Evolutionary conservation across 2,888 invertebrate species (phyloP).

Genomic region (Diabrotica balteata): DNA sequence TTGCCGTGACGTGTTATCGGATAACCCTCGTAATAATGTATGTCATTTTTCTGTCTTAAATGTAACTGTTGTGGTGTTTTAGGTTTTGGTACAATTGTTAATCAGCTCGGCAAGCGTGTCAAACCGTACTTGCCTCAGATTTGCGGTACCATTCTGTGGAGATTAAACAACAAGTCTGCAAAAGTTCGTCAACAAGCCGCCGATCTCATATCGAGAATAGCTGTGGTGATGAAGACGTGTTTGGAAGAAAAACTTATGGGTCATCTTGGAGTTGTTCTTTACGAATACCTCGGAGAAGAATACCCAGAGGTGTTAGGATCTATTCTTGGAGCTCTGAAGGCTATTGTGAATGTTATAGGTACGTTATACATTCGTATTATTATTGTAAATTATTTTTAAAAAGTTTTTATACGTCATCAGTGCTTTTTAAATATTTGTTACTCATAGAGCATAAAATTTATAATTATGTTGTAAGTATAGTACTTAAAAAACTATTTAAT

Average conservation of each 20-base stretch:
- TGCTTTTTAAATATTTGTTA: too few relatives aligned
- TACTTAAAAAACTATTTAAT: too few relatives aligned
- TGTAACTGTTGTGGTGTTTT: background rate
- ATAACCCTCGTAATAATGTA: too few relatives aligned
- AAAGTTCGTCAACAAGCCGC: constrained; percentile 99
- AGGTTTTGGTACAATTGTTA: constrained; percentile 97
- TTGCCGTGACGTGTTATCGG: too few relatives aligned
- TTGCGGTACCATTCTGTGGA: constrained; percentile 99
- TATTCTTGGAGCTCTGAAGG: constrained; percentile 97
- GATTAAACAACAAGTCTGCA: constrained; percentile 98
- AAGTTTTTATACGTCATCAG: background rate
- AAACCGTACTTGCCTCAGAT: constrained; percentile 99
- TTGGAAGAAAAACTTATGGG: constrained; percentile 99
- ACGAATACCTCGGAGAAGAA: constrained; percentile 99
- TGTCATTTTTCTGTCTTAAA: background rate
- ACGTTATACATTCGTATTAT: background rate
- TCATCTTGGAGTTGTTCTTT: constrained; percentile 97
- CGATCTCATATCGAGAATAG: constrained; percentile 96
- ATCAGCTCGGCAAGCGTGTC: constrained; percentile 94
- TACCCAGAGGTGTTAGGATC: constrained; percentile 99
- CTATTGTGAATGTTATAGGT: constrained; percentile 99
- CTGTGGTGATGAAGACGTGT: constrained; percentile 99
- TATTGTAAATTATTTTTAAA: background rate
- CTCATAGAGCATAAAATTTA: too few relatives aligned
- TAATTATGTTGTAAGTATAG: too few relatives aligned